Evolutionary conservation across 2,797 vertebrate genomes (phyloP).

Genomic region (Gobio occitaniae): DNA sequence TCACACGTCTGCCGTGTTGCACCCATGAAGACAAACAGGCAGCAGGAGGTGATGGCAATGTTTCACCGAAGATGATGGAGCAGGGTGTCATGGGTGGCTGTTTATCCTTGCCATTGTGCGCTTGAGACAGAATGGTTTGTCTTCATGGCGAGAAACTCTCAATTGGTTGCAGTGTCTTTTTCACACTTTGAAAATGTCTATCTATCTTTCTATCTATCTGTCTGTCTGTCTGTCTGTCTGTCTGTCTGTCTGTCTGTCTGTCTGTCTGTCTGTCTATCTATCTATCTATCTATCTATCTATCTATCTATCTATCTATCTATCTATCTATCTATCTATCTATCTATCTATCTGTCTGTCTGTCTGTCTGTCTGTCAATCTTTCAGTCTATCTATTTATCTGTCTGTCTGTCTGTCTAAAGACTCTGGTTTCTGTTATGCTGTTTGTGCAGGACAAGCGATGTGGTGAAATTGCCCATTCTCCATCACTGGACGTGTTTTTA

Average conservation of each 20-base stretch:
- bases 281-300: not conserved
- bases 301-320: not conserved
- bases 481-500: constrained; percentile 88
- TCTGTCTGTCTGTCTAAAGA: not conserved
- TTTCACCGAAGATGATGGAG: constrained; percentile 63
- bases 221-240: not conserved
- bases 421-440: constrained; percentile 12
- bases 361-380: not conserved
- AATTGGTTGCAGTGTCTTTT: not conserved
- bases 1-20: constrained; percentile 6
- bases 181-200: not conserved
- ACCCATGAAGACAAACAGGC: constrained; percentile 36
- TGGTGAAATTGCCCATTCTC: constrained; percentile 83
- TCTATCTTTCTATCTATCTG: not conserved
- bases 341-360: no score
- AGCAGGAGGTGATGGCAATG: constrained; percentile 29
- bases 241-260: not conserved
- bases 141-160: not conserved
- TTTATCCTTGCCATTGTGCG: constrained; percentile 24
- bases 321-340: not conserved
- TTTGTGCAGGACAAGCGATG: constrained; percentile 85
- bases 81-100: constrained; percentile 21
- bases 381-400: not conserved
- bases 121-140: not conserved
- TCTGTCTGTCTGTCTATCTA: not conserved